These are phyloP conservation scores for Paralvinella palmiformis DNA, from an alignment of 1,140 invertebrate species.

Conservation along the genomic window DNA sequence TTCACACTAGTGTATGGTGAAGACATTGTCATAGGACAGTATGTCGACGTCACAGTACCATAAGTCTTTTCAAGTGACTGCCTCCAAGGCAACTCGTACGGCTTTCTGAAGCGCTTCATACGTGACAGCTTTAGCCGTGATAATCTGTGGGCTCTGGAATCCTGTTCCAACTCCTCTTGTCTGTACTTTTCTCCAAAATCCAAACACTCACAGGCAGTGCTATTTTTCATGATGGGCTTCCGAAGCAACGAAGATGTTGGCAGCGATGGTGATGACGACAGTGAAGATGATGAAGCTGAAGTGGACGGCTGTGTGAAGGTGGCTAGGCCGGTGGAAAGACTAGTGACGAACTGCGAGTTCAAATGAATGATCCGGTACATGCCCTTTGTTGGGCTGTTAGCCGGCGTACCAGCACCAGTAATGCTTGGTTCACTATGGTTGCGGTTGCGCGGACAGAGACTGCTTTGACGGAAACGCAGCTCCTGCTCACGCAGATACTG, in stretches of 20 bases:
- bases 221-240: constrained; percentile 6
- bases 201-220: constrained; percentile 13
- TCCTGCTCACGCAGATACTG: constrained; percentile 27
- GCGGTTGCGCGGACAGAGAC: constrained; percentile 10
- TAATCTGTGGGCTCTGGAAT: constrained; percentile 14
- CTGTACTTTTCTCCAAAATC: constrained; percentile 3
- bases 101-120: constrained; percentile 30
- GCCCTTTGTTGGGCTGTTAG: constrained; percentile 22
- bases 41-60: not conserved
- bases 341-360: constrained; percentile 35
- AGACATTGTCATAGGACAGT: too few relatives aligned
- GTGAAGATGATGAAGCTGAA: too few relatives aligned
- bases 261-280: too few relatives aligned
- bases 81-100: constrained; percentile 40
- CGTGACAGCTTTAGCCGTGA: constrained; percentile 22
- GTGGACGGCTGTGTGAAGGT: not conserved
- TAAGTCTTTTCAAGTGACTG: constrained; percentile 29
- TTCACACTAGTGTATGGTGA: too few relatives aligned
- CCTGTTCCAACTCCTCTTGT: constrained; percentile 10
- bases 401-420: not conserved
- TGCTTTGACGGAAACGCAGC: not conserved
- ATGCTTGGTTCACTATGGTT: not conserved
- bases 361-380: constrained; percentile 36
- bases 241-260: constrained; percentile 6
- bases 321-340: constrained; percentile 22